Conservation (phyloP, 2,888 invertebrate genomes). For the Pyrgus malvae region DNA sequence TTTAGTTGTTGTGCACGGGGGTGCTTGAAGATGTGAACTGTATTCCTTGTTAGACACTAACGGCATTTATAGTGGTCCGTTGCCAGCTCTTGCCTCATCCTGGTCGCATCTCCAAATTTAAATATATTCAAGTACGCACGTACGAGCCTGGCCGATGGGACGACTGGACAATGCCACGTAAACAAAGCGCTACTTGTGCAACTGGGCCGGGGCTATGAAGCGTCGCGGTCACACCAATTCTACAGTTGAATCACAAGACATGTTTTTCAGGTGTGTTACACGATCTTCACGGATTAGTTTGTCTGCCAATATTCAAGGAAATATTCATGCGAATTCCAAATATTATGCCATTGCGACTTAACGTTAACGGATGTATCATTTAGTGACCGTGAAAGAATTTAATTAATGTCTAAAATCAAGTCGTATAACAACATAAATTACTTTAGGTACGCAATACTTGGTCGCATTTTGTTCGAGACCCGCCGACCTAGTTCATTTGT, state of each 20-base stretch:
- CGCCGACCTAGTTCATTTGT: conserved; percentile 24
- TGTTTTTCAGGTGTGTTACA: conserved; percentile 52
- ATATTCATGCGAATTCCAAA: conserved; percentile 24
- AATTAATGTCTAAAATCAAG: conserved; percentile 14
- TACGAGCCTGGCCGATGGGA: conserved; percentile 61
- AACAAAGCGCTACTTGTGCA: conserved; percentile 75
- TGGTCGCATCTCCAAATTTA: conserved; percentile 79
- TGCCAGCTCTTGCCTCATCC: conserved; percentile 71
- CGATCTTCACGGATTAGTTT: conserved; percentile 44
- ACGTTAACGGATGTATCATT: neutral
- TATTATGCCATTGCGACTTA: neutral
- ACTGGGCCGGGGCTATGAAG: conserved; percentile 61
- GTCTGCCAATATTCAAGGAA: conserved; percentile 38
- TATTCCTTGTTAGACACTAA: conserved; percentile 59
- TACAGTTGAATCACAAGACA: conserved; percentile 47
- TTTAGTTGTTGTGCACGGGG: conserved; percentile 58
- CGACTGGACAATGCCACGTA: conserved; percentile 73
- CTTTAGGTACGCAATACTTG: conserved; percentile 10
- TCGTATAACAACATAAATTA: conserved; percentile 5
- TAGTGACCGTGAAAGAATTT: neutral
- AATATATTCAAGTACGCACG: conserved; percentile 82
- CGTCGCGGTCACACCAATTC: conserved; percentile 66
- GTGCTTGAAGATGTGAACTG: conserved; percentile 68
- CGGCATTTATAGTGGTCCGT: conserved; percentile 67
- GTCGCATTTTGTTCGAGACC: conserved; percentile 24